phyloP scores from a whole-genome alignment of 2,113 vertebrate genomes.

The Maccullochella peelii region DNA sequence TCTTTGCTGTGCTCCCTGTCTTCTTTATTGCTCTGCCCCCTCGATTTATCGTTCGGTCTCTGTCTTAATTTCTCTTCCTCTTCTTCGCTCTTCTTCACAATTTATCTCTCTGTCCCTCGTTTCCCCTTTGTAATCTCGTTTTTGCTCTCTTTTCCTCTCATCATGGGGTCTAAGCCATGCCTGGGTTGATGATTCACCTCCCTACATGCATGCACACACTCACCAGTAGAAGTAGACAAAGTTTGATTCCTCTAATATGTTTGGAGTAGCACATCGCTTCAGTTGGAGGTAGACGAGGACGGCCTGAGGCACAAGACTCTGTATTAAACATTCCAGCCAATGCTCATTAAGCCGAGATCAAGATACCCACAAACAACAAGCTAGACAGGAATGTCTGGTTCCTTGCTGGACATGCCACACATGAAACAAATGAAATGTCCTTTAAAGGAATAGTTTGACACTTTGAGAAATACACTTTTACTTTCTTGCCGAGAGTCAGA shows the following conservation, averaged over 20 bases:
- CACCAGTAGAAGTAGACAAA: conserved; percentile 5
- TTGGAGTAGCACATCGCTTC: conserved; percentile 30
- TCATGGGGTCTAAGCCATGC: conserved; percentile 34
- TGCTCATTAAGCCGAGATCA: conserved; percentile 61
- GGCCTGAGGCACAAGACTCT: conserved; percentile 41
- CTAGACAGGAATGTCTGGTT: conserved; percentile 65
- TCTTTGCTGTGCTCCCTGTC: conserved; percentile 17
- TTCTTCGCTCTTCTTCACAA: background rate
- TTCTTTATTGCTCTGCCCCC: conserved; percentile 29
- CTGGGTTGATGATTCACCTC: conserved; percentile 19
- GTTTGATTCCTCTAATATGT: conserved; percentile 30
- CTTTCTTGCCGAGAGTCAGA: background rate
- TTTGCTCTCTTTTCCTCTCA: background rate
- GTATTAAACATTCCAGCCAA: conserved; percentile 62
- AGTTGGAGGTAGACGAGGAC: conserved; percentile 31
- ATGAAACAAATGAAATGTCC: background rate
- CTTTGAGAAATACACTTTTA: background rate
- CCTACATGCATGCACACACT: background rate
- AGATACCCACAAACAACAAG: conserved; percentile 42
- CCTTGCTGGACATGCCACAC: conserved; percentile 9
- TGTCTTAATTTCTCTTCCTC: conserved; percentile 8
- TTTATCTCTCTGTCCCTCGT: background rate
- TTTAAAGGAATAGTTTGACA: background rate
- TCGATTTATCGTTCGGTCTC: conserved; percentile 29
- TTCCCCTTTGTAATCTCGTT: background rate